Evolutionary conservation across 2,888 invertebrate species (phyloP), one percentile per base, ranked within the genome.

Genomic region (Drosophila gaucha): DNA sequence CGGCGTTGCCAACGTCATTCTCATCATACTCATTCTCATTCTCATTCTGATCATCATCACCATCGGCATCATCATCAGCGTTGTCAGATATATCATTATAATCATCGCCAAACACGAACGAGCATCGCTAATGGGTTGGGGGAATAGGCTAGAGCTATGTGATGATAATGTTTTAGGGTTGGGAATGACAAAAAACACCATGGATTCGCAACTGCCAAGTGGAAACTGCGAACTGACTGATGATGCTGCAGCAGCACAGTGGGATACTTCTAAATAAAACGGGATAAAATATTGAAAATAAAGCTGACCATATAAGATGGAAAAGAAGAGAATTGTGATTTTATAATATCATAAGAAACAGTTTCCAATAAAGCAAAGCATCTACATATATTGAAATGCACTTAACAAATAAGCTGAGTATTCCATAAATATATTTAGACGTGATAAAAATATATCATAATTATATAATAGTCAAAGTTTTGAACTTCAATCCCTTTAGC

Each of bases 1-100:
- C 64, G 59, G 68, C 77, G 55, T 43, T 55, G 59, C 59, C 64
- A 50, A 49, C 78, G 68, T 43, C 76, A 54, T 47, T 38, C 56
- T 10, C 72, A 58, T 51, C 51, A 47, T 47, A 41, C 20, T 33
- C 49, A 51, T 24, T 47, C 28, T 50, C 36, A 9, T 47, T 33
- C 47, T 49, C 31, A 28, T 52, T 55, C 36, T 78, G 55, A 58
- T 55, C 67, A 44, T 43, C 46, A 44, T 41, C 31, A 46, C 44
- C 50, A 35, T 54, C n/a, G n/a, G n/a, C 57, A 62, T 62, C 31
- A 47, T 35, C 33, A 47, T 43, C 36, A 41, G 18, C 22, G 38
- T 51, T 49, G 38, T 50, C 14, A 26, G 38, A 36, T 38, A 30
- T 33, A 49, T 30, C 24, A 44, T 46, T 20, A 24, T 63, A 41